Evolutionary conservation across 2,113 vertebrate genomes (phyloP), one percentile per base, ranked within the genome.

Genomic region (Galeopterus variegatus): DNA sequence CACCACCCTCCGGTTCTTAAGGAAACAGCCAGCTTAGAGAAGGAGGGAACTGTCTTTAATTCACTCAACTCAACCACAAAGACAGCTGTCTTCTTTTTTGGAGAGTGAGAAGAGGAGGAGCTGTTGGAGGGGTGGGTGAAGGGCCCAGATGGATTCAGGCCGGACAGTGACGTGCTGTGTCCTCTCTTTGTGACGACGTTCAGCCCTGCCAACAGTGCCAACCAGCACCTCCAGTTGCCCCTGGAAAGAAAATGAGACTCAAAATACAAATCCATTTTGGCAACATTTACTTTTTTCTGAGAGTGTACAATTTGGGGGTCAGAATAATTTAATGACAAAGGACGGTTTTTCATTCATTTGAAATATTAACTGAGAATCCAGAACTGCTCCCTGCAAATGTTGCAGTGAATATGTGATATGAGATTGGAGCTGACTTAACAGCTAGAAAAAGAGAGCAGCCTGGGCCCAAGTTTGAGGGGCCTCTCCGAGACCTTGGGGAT

Each of bases 171-270:
- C 69, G 10, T 4, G 18, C 12, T 1, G 7, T 14, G 17, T 45
- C 65, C 28, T 24, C 18, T 8, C 28, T 0, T 2, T 24, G 23
- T 17, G 8, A 31, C 26, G 4, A 0, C 4, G 56, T 23, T 65
- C 28, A 15, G 21, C 52, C 41, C 3, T 5, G 45, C 64, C 28
- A 19, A 41, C 0, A 6, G 31, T 2, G 15, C n/a, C 64, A 50
- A 94, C 24, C 24, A 52, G 28, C 14, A 21, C 52, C 33, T 54
- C 17, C 21, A 69, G 54, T 41, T 26, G 9, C 62, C 3, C 0
- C 41, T 26, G 15, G n/a, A 23, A 88, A 86, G 76, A 45, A 70
- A 84, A 96, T 76, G 17, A 54, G 8, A 65, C 73, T 80, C 58
- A 50, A 82, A 76, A 67, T 48, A 76, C 6, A 86, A 85, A 58